These are phyloP conservation scores for Agriopis marginaria DNA, from an alignment of 2,888 invertebrate genomes.

Conservation along the genomic window DNA sequence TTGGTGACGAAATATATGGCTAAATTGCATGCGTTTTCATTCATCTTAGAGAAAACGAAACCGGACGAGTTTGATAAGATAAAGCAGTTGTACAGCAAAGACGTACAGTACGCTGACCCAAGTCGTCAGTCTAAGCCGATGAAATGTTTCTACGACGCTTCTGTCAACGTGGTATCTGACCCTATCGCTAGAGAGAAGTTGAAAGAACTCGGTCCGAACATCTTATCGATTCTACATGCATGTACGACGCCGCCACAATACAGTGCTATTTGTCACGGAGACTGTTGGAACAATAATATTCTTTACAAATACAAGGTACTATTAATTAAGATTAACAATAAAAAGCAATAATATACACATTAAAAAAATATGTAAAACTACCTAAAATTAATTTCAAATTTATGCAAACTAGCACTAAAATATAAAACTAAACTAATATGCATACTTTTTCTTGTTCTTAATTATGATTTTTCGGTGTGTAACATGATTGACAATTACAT, in stretches of 20 bases:
- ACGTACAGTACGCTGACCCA: constrained; percentile 67
- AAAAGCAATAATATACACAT: too few species aligned
- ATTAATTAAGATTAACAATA: neutral
- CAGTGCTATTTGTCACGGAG: constrained; percentile 71
- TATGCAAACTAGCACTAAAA: too few species aligned
- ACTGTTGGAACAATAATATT: constrained; percentile 74
- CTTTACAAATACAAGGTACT: constrained; percentile 66
- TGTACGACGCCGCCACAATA: constrained; percentile 57
- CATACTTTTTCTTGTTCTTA: too few species aligned
- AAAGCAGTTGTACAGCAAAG: constrained; percentile 55
- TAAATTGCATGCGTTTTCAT: constrained; percentile 71
- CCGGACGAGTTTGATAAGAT: constrained; percentile 60
- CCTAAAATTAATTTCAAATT: too few species aligned
- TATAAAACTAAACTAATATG: neutral
- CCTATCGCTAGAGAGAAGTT: constrained; percentile 56
- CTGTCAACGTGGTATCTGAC: constrained; percentile 64
- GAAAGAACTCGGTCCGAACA: constrained; percentile 55
- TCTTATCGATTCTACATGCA: constrained; percentile 62
- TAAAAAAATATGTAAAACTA: too few species aligned
- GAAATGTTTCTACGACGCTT: constrained; percentile 63
- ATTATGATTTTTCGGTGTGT: too few species aligned
- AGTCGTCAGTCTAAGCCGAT: constrained; percentile 59
- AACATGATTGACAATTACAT: too few species aligned
- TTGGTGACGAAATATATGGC: constrained; percentile 70
- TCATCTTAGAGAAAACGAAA: constrained; percentile 58